Base-by-base conservation (phyloP, 2,888 invertebrate species). In the Erannis defoliaria region DNA sequence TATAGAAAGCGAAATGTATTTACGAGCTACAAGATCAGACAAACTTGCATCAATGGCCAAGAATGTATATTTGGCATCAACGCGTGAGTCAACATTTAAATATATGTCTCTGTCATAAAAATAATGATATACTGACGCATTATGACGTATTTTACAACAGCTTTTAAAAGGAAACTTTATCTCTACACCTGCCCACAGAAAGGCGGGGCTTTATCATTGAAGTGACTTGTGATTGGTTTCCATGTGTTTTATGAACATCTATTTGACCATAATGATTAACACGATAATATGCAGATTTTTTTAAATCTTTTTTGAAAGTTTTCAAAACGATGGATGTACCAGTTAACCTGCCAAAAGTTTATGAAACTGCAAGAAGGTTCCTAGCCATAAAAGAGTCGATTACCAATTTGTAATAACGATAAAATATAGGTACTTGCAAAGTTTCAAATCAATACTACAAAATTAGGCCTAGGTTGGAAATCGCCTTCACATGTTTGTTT, bases 211-310 rank as follows among this genome's bases (percentile, higher is more conserved):
- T 45, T 50, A 35, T 51, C 18, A 48, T n/a, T 31, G 29, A 14
- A 31, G 29, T 18, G 33, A 60, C 40, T 48, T 23, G 61, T 43
- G 56, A 69, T 68, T 64, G 64, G 70, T 66, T 43, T 54, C 48
- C 31, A 60, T 62, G 53, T 50, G 53, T 51, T 66, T 63, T 46
- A 58, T 64, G 62, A 55, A 64, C 55, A 40, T 19, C 55, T 66
- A 68, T 68, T 69, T 14, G 18, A 46, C 21, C 12, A 26, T 10
- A 26, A 21, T 6, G 37, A 37, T 37, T 37, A 37, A 23, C 23
- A 23, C 16, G 21, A 10, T n/a, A n/a, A n/a, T n/a, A 35, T 46
- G 26, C 5, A 16, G 16, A 18, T 46, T 18, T 2, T 46, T 14
- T 18, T 8, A 5, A 16, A 0, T n/a, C 0, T 35, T 14, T 14